Evolutionary conservation across 2,888 invertebrate genomes (phyloP), one percentile per base, ranked within the genome.

Genomic region (Xanthorhoe designata): DNA sequence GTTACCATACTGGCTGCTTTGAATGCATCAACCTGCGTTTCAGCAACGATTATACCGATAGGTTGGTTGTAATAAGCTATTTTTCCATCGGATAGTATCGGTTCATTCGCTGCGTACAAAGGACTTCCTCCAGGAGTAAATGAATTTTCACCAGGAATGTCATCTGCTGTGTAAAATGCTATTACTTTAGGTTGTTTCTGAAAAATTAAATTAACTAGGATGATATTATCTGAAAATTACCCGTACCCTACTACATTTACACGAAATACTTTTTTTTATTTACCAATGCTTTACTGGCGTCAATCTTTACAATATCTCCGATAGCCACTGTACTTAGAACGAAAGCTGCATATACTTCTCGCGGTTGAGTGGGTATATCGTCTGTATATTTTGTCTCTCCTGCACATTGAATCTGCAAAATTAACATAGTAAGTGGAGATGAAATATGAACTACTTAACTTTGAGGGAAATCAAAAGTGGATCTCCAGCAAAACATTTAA

Each of bases 331-430:
- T 85, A 13, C 90, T 88, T 1, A 94, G 80, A 0, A 96, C 96
- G 73, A 96, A 95, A 0, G 95, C 95, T n/a, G 95, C 96, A 80
- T 94, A 95, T 0, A 96, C 94, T 86, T 97, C 96, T 73, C 95
- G 94, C 0, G 94, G 91, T 4, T 89, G 80, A 0, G 89, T 82
- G 13, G 94, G 94, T 35, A 95, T 83, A 76, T 97, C 97, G 75
- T 95, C 95, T 0, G 95, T 88, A 81, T 95, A 97, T 70, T 94
- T 89, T 0, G 96, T 96, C 82, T 96, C 96, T 0, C 97, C 97
- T 57, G 95, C 93, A 69, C 94, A 94, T 85, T 96, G 96, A 51
- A 93, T 85, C 87, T 87, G 61, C 1, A 65, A 66, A 38, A 38
- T 2, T 2, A 24, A 38, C 10, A 8, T 10, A 38, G 10, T 38